A percentile compares a stretch with the other conserved stretches of the same genome.
These are phyloP conservation scores for Petaurus breviceps DNA, from an alignment of 2,113 vertebrate species.

Conservation along the genomic window DNA sequence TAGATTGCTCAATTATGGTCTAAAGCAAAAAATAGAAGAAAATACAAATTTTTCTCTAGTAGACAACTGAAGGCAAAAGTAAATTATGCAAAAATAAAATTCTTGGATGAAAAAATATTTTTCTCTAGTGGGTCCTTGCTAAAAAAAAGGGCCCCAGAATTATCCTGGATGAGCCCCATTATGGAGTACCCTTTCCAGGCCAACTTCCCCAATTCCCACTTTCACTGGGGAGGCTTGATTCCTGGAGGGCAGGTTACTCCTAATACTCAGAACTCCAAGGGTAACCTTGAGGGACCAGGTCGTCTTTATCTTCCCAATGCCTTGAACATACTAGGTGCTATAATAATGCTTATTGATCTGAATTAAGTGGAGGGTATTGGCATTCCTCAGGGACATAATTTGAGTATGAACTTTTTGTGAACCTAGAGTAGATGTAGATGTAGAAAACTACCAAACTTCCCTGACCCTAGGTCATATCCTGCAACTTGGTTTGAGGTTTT, in stretches of 20 bases:
- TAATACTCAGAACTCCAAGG: neutral
- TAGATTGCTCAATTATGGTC: neutral
- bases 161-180: neutral
- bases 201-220: neutral
- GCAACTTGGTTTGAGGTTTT: neutral
- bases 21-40: neutral
- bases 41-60: neutral
- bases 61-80: neutral
- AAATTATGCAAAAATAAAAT: neutral
- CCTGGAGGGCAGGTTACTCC: neutral
- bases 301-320: neutral
- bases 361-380: neutral
- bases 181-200: neutral
- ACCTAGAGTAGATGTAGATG: neutral
- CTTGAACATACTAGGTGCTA: neutral
- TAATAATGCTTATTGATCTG: neutral
- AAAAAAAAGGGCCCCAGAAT: neutral
- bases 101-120: neutral
- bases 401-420: neutral
- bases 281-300: neutral
- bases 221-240: neutral
- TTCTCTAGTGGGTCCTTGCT: neutral
- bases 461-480: neutral
- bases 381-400: neutral
- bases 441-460: neutral